phyloP scores from a whole-genome alignment of 2,113 vertebrate genomes.

The Bufo bufo region DNA sequence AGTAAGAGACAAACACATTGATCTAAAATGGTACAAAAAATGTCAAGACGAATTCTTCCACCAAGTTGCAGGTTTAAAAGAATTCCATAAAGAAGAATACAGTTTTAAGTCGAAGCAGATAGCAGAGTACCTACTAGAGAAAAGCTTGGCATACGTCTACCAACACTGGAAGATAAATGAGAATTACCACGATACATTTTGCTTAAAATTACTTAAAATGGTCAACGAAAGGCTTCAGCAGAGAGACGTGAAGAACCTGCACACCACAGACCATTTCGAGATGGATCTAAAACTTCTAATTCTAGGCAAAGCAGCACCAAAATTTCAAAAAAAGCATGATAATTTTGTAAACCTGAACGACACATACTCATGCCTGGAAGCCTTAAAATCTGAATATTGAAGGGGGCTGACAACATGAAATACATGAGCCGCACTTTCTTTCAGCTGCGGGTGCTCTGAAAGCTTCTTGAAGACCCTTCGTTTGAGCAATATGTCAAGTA shows the following conservation, averaged over 20 bases:
- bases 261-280: slow-evolving; percentile 33
- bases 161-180: slow-evolving; percentile 62
- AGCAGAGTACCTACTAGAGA: slow-evolving; percentile 60
- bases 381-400: slow-evolving; percentile 36
- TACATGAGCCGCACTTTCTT: slow-evolving; percentile 52
- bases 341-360: slow-evolving; percentile 25
- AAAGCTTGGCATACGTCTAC: slow-evolving; percentile 63
- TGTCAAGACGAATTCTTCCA: not conserved
- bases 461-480: slow-evolving; percentile 49
- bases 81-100: slow-evolving; percentile 68
- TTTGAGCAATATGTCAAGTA: slow-evolving; percentile 51
- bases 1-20: slow-evolving; percentile 64
- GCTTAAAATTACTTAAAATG: slow-evolving; percentile 65
- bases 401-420: slow-evolving; percentile 24
- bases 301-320: slow-evolving; percentile 30
- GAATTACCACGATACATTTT: slow-evolving; percentile 65
- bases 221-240: slow-evolving; percentile 61
- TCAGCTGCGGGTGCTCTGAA: slow-evolving; percentile 49
- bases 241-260: not conserved
- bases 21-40: slow-evolving; percentile 58
- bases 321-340: slow-evolving; percentile 51
- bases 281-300: slow-evolving; percentile 54
- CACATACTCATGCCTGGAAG: not conserved
- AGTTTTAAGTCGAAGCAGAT: slow-evolving; percentile 64
- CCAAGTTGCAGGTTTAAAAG: slow-evolving; percentile 57